These are phyloP conservation scores for Mus caroli DNA, from an alignment of 2,797 vertebrate genomes.

Conservation along the genomic window DNA sequence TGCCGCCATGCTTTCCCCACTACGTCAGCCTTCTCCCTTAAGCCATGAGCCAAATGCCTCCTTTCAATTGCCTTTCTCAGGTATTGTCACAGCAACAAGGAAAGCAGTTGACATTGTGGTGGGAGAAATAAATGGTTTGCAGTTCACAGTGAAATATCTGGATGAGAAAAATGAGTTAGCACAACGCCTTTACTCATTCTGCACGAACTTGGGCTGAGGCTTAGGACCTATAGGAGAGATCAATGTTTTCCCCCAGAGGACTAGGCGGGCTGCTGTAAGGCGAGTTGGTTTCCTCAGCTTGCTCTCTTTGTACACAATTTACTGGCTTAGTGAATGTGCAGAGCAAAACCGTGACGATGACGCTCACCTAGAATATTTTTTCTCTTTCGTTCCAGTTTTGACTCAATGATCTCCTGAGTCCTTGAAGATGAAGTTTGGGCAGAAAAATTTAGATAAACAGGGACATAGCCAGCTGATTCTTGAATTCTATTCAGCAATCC, in stretches of 20 bases:
- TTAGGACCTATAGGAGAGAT: neutral
- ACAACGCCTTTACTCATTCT: neutral
- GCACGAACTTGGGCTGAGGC: neutral
- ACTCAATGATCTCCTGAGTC: conserved; percentile 95
- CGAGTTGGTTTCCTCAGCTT: neutral
- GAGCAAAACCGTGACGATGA: neutral
- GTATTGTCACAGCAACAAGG: neutral
- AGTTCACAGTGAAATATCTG: neutral
- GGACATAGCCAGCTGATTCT: conserved; percentile 90
- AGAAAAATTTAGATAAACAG: conserved; percentile 94
- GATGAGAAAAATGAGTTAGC: neutral
- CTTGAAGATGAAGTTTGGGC: conserved; percentile 93
- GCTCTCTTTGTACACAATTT: neutral
- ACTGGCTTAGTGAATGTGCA: neutral
- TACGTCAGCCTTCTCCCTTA: neutral
- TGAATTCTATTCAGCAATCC: conserved; percentile 92
- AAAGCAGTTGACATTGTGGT: neutral
- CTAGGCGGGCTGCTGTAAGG: neutral
- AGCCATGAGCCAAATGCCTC: neutral
- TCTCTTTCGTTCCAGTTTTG: conserved; percentile 94
- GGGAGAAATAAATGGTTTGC: neutral
- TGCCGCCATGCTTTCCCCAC: neutral
- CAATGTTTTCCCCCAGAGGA: neutral
- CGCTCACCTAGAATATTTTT: conserved; percentile 92
- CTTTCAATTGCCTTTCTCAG: neutral